Evolutionary conservation across 2,888 invertebrate species (phyloP), one percentile per base, ranked within the genome.

Genomic region (Cataglyphis cursor): DNA sequence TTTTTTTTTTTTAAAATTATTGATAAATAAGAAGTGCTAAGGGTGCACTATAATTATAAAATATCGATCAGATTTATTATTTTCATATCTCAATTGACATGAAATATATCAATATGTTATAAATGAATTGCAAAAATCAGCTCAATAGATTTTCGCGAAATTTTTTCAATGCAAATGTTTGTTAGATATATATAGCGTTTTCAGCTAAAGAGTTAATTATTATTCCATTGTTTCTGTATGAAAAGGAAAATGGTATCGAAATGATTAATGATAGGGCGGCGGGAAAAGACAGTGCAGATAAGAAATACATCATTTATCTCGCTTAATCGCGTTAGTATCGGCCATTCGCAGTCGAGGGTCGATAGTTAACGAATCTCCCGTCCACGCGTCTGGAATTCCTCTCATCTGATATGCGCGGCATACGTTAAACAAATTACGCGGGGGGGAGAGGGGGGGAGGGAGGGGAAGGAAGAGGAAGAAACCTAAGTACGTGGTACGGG

Each of bases 391-490:
- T 70, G 31, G 75, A 59, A 75, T 81, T 88, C 82, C 48, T 51
- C 48, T 82, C 59, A 82, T 87, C 70, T 66, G 81, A 74, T 54
- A 51, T 61, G 66, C 85, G 54, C 54, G 82, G 83, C 89, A 89
- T 91, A 90, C 88, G 90, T 88, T 90, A 88, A 90, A 91, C 82
- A 86, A 91, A 89, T 91, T 81, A 87, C 83, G 73, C 72, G 12
- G 24, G 9, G 48, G 18, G 18, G 5, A 1, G 5, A 5, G 5
- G 12, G 24, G 9, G 48, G 18, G 18, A 1, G 5, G 5, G 15
- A 15, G 5, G 8, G 18, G n/a, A 8, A 3, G 8, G 41, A 3
- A 48, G 5, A n/a, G 48, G 48, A 8, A 51, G 48, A n/a, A 48
- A 59, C 18, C 10, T 35, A n/a, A 73, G 75, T 85, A 74, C 64